phyloP scores from a whole-genome alignment of 2,797 vertebrate species.

The Amblyraja radiata region DNA sequence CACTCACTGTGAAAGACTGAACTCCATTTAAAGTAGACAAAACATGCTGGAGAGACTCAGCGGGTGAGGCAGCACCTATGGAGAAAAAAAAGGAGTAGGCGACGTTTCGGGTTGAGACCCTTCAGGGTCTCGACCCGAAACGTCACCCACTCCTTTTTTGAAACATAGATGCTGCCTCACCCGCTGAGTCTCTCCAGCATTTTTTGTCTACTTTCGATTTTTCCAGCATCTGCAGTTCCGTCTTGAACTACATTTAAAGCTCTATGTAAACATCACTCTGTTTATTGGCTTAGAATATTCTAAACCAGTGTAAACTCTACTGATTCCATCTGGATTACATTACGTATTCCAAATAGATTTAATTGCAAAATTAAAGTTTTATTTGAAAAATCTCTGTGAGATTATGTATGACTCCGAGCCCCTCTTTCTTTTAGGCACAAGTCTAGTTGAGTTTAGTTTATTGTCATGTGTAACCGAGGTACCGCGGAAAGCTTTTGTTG shows the following conservation, averaged over 20 bases:
- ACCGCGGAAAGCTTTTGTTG: too few species aligned
- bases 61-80: too few species aligned
- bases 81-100: too few species aligned
- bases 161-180: too few species aligned
- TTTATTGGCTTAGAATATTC: not conserved
- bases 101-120: too few species aligned
- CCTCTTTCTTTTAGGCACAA: not conserved
- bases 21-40: not conserved
- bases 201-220: too few species aligned
- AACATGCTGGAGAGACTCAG: too few species aligned
- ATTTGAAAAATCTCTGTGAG: not conserved
- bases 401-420: not conserved
- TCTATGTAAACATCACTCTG: not conserved
- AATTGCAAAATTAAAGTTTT: slow-evolving; percentile 23
- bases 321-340: slow-evolving; percentile 9
- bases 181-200: too few species aligned
- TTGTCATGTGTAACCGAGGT: too few species aligned
- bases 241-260: not conserved
- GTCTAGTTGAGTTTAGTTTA: not conserved
- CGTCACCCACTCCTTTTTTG: too few species aligned
- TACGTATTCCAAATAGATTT: not conserved
- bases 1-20: not conserved
- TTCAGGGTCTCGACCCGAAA: too few species aligned
- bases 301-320: not conserved
- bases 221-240: too few species aligned